Base-by-base conservation (phyloP, 2,113 vertebrate genomes). In the Turnix velox region DNA sequence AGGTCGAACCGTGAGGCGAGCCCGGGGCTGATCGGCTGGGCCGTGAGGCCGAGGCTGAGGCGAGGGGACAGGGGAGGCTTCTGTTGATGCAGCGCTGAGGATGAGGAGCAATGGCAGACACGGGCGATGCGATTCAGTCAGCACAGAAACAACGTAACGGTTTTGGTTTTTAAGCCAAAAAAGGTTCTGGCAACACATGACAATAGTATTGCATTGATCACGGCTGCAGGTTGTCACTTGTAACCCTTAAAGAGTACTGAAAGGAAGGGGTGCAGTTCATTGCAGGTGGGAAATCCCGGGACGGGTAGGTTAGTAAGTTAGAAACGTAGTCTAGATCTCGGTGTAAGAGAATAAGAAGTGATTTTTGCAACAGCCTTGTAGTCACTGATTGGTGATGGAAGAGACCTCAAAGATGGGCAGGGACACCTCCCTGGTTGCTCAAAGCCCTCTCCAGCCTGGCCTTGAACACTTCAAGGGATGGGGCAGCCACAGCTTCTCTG, bases 281-380 rank as follows among this genome's bases (percentile, higher is more conserved):
- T 17, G 7, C 3, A 2, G 25, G 9, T 27, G 28, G 45, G 52
- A 25, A 28, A 12, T 22, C 42, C 12, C 42, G 16, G 7, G 27
- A 8, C 12, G 42, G 23, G 25, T n/a, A 33, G 43, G 42, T 16
- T 35, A 45, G 39, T 54, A 0, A 20, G 54, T 12, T 22, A n/a
- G 66, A 19, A 73, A 19, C 8, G 7, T 43, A n/a, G 33, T 9
- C 4, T 12, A 18, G 42, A 14, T 16, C 46, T 48, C 1, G 0
- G 23, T 22, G 33, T 37, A 10, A 23, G 24, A 35, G 20, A 55
- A 5, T 25, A 43, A 31, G 15, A 69, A 59, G 12, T 17, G 0
- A 17, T n/a, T 39, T 52, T 72, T 43, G 22, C 22, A 30, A 28
- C 0, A 0, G 31, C 5, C 9, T 28, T 40, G 28, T 27, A 24